A percentile compares a stretch with the other conserved stretches of the same genome.
Conservation (phyloP, 2,113 vertebrate species). For the Engystomops pustulosus region DNA sequence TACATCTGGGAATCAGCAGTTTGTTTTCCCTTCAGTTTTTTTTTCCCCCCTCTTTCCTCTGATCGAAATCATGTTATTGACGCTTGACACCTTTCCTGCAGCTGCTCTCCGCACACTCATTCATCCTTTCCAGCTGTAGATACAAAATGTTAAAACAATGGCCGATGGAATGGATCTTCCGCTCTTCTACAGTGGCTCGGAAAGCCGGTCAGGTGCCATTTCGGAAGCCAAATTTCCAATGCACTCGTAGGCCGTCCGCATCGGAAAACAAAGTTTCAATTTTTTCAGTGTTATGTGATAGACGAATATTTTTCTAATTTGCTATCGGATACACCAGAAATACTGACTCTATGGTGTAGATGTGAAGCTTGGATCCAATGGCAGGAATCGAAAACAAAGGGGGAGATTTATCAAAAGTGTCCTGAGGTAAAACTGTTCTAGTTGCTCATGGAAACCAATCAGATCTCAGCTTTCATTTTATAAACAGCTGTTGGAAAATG, state of each 20-base stretch:
- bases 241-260: not conserved
- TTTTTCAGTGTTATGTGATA: not conserved
- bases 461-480: too few species aligned
- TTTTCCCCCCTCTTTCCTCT: not conserved
- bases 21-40: not conserved
- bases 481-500: too few species aligned
- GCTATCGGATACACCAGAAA: too few species aligned
- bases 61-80: slow-evolving; percentile 21
- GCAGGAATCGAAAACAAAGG: too few species aligned
- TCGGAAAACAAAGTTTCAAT: not conserved
- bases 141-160: not conserved
- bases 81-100: slow-evolving; percentile 34
- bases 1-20: slow-evolving; percentile 25
- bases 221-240: not conserved
- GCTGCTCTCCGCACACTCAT: not conserved
- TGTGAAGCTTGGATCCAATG: too few species aligned
- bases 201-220: not conserved
- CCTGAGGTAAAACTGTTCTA: too few species aligned
- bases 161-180: not conserved
- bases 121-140: slow-evolving; percentile 6
- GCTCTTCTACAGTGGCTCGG: not conserved
- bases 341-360: too few species aligned
- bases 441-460: too few species aligned
- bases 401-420: too few species aligned
- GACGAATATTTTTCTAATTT: too few species aligned